Evolutionary conservation across 2,888 invertebrate genomes (phyloP), one percentile per base, ranked within the genome.

Genomic region (Drosophila greeni): DNA sequence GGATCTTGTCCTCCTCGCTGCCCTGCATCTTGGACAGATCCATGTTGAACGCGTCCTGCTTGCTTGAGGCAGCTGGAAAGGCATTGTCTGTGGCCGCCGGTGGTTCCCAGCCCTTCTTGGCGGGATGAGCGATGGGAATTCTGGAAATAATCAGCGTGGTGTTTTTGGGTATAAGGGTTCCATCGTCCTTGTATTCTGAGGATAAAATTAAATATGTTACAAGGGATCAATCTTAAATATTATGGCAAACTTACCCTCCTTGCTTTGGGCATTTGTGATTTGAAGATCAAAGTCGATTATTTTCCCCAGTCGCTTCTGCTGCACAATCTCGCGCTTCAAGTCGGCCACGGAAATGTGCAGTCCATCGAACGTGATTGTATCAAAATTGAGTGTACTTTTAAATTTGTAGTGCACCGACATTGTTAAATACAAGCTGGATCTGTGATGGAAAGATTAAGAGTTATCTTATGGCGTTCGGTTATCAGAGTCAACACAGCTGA

Each of bases 321-420:
- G 95, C 68, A 97, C 93, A 80, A 99, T 98, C 56, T 96, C 94
- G 85, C 96, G 95, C 90, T 99, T 99, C 73, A 99, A 91, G 88
- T 99, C 99, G 47, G 94, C 94, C 75, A 98, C 95, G 43, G 97
- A 96, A 86, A 99, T 98, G 88, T 97, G 96, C 65, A 99, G 91
- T 65, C 98, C 99, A 92, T 98, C 98, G 88, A 98, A 98, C 37
- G 97, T 96, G 71, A 99, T 94, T 9, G 98, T 98, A 88, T 98
- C 97, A 90, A 95, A 97, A 89, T 98, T 97, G 87, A 97, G 91
- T 68, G 97, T 95, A 86, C 97, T 97, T 91, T 98, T 98, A 89
- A 99, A 99, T 90, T 99, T 99, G 90, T 98, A 99, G 90, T 99
- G 98, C 76, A 99, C 97, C 86, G 97, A 98, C 94, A 97, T 97